Evolutionary conservation across 2,113 vertebrate species (phyloP).

Genomic region (Parotia lawesii): DNA sequence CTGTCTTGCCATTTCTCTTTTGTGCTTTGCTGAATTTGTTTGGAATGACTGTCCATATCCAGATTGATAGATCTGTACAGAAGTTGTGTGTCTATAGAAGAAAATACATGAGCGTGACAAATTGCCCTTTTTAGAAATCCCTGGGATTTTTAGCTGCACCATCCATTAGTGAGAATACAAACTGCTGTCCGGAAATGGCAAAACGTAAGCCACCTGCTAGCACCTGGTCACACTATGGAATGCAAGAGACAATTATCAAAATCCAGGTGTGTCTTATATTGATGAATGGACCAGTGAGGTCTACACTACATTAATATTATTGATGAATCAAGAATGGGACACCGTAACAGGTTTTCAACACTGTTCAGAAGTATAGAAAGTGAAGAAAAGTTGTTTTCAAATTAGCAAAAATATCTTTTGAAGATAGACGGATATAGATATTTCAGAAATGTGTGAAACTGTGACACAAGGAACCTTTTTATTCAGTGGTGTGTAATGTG

Average conservation of each 20-base stretch:
- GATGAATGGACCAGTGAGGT: background rate
- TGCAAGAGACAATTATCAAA: background rate
- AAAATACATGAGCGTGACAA: background rate
- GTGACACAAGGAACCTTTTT: background rate
- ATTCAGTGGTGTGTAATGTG: background rate
- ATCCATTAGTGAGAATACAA: background rate
- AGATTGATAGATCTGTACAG: background rate
- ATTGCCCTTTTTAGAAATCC: background rate
- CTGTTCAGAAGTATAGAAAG: background rate
- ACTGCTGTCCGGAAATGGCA: background rate
- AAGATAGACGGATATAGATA: rapidly evolving
- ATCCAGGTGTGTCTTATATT: background rate
- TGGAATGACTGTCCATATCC: background rate
- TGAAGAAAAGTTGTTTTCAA: background rate
- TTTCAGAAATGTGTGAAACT: background rate
- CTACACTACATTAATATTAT: background rate
- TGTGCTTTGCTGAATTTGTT: background rate
- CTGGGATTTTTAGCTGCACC: background rate
- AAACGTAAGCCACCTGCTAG: background rate
- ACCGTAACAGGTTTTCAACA: background rate
- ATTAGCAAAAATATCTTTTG: background rate
- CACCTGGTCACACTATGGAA: background rate
- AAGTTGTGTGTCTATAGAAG: background rate
- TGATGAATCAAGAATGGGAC: background rate
- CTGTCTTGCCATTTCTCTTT: background rate